Evolutionary conservation across 2,888 invertebrate species (phyloP).

Genomic region (Orthosia cruda): DNA sequence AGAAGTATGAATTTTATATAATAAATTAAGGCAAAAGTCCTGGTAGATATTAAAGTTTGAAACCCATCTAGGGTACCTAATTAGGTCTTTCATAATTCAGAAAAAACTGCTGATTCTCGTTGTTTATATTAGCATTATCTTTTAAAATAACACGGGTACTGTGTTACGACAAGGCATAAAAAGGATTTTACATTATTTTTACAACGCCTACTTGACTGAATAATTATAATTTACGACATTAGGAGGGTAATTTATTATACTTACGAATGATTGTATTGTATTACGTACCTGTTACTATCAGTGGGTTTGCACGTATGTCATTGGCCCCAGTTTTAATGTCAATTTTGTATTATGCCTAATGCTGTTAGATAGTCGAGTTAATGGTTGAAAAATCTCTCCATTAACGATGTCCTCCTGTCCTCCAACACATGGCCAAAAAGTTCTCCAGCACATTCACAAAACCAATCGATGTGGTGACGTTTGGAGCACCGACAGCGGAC

Average conservation of each 20-base stretch:
- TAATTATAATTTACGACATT: constrained; percentile 39
- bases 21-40: neutral
- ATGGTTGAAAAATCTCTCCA: neutral
- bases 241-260: constrained; percentile 19
- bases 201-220: constrained; percentile 28
- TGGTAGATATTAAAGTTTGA: neutral
- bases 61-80: neutral
- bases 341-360: neutral
- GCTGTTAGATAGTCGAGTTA: neutral
- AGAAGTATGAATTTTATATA: too few species aligned
- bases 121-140: constrained; percentile 37
- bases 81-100: neutral
- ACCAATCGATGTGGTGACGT: too few species aligned
- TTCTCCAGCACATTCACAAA: too few species aligned
- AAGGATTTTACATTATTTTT: constrained; percentile 47
- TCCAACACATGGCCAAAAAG: too few species aligned
- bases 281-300: neutral
- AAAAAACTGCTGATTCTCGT: constrained; percentile 6
- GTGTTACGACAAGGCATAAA: constrained; percentile 26
- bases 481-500: too few species aligned
- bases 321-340: neutral
- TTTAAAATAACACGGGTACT: constrained; percentile 22
- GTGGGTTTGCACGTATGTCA: neutral
- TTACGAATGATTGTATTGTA: neutral
- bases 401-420: too few species aligned